These are phyloP conservation scores for Branchinecta lynchi DNA, from an alignment of 1,140 invertebrate species.

Conservation along the genomic window DNA sequence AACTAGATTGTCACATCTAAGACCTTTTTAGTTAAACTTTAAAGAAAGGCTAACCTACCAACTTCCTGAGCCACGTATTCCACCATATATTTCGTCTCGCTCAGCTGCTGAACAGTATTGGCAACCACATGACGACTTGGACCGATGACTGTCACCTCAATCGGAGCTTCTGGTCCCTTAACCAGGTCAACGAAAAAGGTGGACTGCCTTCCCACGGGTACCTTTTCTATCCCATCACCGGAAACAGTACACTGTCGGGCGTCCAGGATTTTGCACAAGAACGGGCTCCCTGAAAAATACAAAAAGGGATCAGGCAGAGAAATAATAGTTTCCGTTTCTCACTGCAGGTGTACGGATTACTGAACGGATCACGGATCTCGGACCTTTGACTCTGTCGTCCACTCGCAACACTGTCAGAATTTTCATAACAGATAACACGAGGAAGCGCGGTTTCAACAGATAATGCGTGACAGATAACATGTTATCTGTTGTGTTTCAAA, in stretches of 20 bases:
- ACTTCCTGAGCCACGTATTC: slow-evolving; percentile 76
- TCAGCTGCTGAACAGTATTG: slow-evolving; percentile 24
- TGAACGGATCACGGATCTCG: too few relatives aligned
- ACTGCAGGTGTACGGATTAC: not conserved
- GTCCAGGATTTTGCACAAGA: slow-evolving; percentile 50
- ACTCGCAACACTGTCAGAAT: too few relatives aligned
- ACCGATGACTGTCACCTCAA: slow-evolving; percentile 59
- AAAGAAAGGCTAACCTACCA: slow-evolving; percentile 36
- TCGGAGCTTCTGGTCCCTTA: slow-evolving; percentile 45
- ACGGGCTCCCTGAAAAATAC: slow-evolving; percentile 40
- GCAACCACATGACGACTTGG: slow-evolving; percentile 37
- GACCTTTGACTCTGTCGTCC: too few relatives aligned
- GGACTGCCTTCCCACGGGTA: slow-evolving; percentile 68
- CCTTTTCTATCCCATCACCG: slow-evolving; percentile 72
- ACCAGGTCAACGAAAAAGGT: slow-evolving; percentile 63
- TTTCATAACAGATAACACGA: too few relatives aligned
- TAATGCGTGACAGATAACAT: too few relatives aligned
- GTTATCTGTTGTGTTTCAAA: too few relatives aligned
- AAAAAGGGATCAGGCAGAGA: too few relatives aligned
- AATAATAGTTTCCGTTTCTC: not conserved
- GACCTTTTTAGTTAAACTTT: too few relatives aligned
- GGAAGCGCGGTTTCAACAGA: too few relatives aligned
- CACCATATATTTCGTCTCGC: slow-evolving; percentile 39
- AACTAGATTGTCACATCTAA: too few relatives aligned
- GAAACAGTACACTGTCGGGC: slow-evolving; percentile 57